Percentiles rank a stretch among this genome's conserved stretches.
These are phyloP conservation scores for Micromesistius poutassou DNA, from an alignment of 2,797 vertebrate genomes.

Conservation along the genomic window DNA sequence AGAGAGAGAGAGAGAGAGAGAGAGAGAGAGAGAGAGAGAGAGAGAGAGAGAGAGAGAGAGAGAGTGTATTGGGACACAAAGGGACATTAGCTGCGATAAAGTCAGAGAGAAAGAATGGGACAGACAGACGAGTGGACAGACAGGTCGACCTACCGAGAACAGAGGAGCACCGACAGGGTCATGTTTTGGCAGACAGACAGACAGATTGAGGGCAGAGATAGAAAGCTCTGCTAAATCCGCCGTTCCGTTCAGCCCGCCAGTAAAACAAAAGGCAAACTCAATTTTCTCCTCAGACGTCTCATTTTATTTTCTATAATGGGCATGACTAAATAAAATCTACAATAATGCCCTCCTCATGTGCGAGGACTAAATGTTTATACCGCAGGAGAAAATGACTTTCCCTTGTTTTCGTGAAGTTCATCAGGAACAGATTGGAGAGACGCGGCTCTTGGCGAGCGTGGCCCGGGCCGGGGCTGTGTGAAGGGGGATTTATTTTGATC, in stretches of 20 bases:
- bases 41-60: conserved; percentile 4
- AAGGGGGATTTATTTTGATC: neutral
- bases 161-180: conserved; percentile 17
- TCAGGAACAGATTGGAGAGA: conserved; percentile 62
- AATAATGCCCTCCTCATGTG: conserved; percentile 69
- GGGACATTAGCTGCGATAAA: neutral
- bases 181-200: conserved; percentile 22
- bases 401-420: conserved; percentile 66
- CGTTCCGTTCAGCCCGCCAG: conserved; percentile 50
- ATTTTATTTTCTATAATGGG: conserved; percentile 66
- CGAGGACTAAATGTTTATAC: conserved; percentile 69
- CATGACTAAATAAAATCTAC: conserved; percentile 66
- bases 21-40: conserved; percentile 23
- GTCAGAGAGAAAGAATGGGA: conserved; percentile 20
- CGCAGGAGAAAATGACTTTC: conserved; percentile 63
- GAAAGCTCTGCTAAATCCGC: conserved; percentile 54
- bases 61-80: too few relatives aligned
- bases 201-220: conserved; percentile 42
- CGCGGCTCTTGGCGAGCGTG: neutral
- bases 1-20: conserved; percentile 3
- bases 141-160: conserved; percentile 33
- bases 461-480: conserved; percentile 6
- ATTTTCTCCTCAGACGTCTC: conserved; percentile 52
- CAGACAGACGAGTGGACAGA: conserved; percentile 27
- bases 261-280: conserved; percentile 58